Percentiles rank a stretch among this genome's conserved stretches.
Conservation (phyloP, 2,888 invertebrate genomes). For the Papilio demoleus region DNA sequence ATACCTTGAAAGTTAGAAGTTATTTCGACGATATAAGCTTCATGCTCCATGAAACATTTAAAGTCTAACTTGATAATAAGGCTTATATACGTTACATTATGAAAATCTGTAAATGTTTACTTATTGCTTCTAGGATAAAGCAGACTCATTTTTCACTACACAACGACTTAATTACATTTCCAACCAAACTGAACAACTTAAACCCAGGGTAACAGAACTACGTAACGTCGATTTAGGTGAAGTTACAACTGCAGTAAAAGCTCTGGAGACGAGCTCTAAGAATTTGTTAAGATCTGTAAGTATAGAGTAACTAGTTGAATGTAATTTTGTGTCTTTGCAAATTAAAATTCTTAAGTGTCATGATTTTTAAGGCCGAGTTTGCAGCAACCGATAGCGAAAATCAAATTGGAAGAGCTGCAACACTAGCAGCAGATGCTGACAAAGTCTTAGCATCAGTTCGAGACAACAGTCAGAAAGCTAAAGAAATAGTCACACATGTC, state of each 20-base stretch:
- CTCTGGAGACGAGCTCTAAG: slow-evolving; percentile 85
- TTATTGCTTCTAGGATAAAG: slow-evolving; percentile 87
- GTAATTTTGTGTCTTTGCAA: neutral
- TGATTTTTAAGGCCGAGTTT: slow-evolving; percentile 79
- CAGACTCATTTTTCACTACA: slow-evolving; percentile 94
- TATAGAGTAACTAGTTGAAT: slow-evolving; percentile 27
- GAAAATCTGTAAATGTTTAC: neutral
- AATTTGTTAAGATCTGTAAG: slow-evolving; percentile 81
- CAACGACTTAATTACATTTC: slow-evolving; percentile 92
- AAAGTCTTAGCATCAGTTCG: slow-evolving; percentile 79
- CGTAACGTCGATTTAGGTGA: slow-evolving; percentile 87
- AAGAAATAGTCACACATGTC: slow-evolving; percentile 88
- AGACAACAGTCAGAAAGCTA: slow-evolving; percentile 81
- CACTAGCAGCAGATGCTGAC: slow-evolving; percentile 80
- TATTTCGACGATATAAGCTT: neutral
- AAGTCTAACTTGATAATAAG: neutral
- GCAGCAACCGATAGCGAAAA: slow-evolving; percentile 86
- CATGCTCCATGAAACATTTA: neutral
- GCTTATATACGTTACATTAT: neutral
- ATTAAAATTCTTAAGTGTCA: neutral
- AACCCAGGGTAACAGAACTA: slow-evolving; percentile 86
- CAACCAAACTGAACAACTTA: slow-evolving; percentile 86
- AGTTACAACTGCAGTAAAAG: slow-evolving; percentile 84
- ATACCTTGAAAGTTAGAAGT: neutral
- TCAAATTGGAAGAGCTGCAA: slow-evolving; percentile 80